These are phyloP conservation scores for Gephyroberyx darwinii DNA, from an alignment of 2,797 vertebrate genomes.

Conservation along the genomic window DNA sequence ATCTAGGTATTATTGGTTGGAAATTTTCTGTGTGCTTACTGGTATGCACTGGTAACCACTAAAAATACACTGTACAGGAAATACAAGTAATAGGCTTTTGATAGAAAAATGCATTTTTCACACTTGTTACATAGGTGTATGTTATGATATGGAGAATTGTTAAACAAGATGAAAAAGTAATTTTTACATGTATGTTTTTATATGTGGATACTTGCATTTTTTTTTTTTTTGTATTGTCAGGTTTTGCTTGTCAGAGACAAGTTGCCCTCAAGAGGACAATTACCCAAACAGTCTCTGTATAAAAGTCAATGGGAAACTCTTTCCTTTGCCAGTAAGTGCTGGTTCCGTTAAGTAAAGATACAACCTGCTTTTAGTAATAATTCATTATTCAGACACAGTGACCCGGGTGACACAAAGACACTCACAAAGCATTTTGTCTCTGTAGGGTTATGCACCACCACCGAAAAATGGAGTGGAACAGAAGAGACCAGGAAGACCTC, in stretches of 20 bases:
- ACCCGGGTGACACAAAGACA: not conserved
- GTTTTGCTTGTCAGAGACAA: conserved; percentile 97
- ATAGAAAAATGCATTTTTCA: too few relatives aligned
- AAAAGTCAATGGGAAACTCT: conserved; percentile 98
- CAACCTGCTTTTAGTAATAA: not conserved
- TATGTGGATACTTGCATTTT: too few relatives aligned
- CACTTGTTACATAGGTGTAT: too few relatives aligned
- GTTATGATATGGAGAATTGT: too few relatives aligned
- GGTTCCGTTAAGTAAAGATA: conserved; percentile 3
- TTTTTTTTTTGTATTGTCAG: conserved; percentile 73
- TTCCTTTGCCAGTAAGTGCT: conserved; percentile 93
- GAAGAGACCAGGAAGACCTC: conserved; percentile 92
- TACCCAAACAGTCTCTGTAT: conserved; percentile 96
- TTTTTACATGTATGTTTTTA: not conserved
- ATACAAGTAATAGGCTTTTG: too few relatives aligned
- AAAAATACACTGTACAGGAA: too few relatives aligned
- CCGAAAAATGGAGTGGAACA: conserved; percentile 98
- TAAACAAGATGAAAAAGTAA: too few relatives aligned
- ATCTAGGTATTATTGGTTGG: too few relatives aligned
- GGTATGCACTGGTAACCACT: too few relatives aligned
- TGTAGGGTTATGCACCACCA: conserved; percentile 91
- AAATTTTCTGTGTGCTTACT: too few relatives aligned
- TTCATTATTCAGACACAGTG: not conserved
- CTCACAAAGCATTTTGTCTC: not conserved
- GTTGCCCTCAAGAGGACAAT: conserved; percentile 97